A percentile compares a stretch with the other conserved stretches of the same genome.
Conservation (phyloP, 1,140 invertebrate species). For the Rhagoletis pomonella region DNA sequence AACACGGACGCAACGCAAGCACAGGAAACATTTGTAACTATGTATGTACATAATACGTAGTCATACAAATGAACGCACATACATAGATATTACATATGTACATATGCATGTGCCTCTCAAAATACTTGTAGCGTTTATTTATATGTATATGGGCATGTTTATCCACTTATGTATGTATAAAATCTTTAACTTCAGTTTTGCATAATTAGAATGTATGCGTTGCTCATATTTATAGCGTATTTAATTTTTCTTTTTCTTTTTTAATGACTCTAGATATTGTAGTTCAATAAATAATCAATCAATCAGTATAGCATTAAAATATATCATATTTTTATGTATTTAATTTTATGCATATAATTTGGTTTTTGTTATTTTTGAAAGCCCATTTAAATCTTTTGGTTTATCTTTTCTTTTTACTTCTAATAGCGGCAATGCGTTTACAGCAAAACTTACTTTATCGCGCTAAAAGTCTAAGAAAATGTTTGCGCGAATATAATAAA, state of each 20-base stretch:
- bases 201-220: conserved; percentile 8
- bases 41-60: too few species aligned
- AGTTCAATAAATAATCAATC: conserved; percentile 20
- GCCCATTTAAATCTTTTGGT: conserved; percentile 27
- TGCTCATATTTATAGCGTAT: conserved; percentile 2
- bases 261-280: background rate
- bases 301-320: conserved; percentile 13
- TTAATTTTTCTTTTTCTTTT: background rate
- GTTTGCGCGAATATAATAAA: conserved; percentile 15
- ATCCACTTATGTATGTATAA: conserved; percentile 29
- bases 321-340: background rate
- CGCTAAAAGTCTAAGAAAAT: background rate
- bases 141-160: background rate
- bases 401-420: conserved; percentile 17
- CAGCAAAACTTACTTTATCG: background rate
- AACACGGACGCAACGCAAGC: too few species aligned
- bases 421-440: background rate
- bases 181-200: background rate
- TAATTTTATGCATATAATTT: conserved; percentile 39
- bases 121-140: background rate
- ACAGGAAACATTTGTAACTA: too few species aligned
- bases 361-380: conserved; percentile 32
- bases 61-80: background rate
- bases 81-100: background rate
- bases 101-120: background rate